Base-by-base conservation (phyloP, 2,113 vertebrate genomes). In the Aramus guarauna region DNA sequence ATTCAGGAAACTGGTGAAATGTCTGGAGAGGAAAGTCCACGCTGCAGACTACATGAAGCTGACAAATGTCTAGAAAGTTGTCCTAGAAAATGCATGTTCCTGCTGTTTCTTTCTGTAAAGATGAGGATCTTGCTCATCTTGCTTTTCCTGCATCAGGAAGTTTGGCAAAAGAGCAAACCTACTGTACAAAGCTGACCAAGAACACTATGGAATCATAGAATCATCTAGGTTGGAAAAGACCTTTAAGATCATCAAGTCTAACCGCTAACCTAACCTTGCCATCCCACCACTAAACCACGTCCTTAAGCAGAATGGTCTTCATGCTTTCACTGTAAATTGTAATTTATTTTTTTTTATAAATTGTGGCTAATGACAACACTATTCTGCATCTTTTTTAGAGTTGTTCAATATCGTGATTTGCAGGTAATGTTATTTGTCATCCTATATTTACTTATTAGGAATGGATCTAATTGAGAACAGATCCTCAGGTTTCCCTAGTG, bases 31-130 rank as follows among this genome's bases (percentile, higher is more conserved):
- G 52, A 84, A 78, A 58, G 34, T 10, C 15, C 30, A 75, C 3
- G 2, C 11, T 64, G 8, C 36, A 30, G 47, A 23, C 18, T 14
- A 0, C 4, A 0, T 10, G n/a, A 58, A 66, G 20, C 30, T 72
- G 74, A 26, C 15, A n/a, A 26, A 2, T 56, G 8, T 53, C 41
- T 75, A 48, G 36, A 67, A 39, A 39, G 4, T 20, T 82, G 19
- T 59, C 45, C 48, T 69, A 50, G 37, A 11, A 73, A 59, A 41
- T 3, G 7, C 36, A 19, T 5, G 7, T 62, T 69, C 14, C 2
- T 85, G 87, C 30, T 37, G 15, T 62, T 81, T 72, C 16, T 79
- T 84, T 50, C 24, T 82, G 39, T 86, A 21, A 22, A 22, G 50
- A 2, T 60, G 8, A 68, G 11, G 19, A 23, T 56, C 45, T 75